Evolutionary conservation across 2,113 vertebrate species (phyloP), one percentile per base, ranked within the genome.

Genomic region (Cnemophilus loriae): DNA sequence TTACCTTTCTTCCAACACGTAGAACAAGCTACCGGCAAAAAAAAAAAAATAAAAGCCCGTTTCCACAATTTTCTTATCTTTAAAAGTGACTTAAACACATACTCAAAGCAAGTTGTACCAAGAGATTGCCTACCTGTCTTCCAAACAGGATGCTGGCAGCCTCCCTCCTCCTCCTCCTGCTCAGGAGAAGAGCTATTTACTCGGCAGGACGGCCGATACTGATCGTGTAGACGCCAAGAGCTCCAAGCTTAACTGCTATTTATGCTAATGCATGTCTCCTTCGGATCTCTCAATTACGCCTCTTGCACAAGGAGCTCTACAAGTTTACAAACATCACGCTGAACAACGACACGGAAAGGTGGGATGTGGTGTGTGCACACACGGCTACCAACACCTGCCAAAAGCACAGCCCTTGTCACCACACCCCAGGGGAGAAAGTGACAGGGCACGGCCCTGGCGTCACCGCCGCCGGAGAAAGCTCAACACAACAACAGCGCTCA

Each of bases 191-290:
- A 76, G 32, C 16, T 50, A 50, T 27, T 60, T 14, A 59, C 42
- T 44, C 19, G 5, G 35, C 52, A 75, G 61, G 55, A 19, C 4
- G 11, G 60, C 20, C 4, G 30, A 83, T 49, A 53, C 13, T 55
- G 39, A 71, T 21, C 14, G 10, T 1, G 4, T 1, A 49, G 20
- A 37, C 2, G 20, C 35, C 1, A 13, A 59, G 17, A 30, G 33
- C 47, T 82, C 33, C 47, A 23, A 32, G 11, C 47, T 55, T 49
- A 87, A 87, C 3, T 64, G 64, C 50, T 37, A 14, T 61, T 84
- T 68, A 81, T 27, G 75, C 27, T 49, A 74, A 59, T n/a, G 13
- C 3, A 23, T 19, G 55, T 23, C 4, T 42, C 52, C 71, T 24
- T 39, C 5, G 10, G 9, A 68, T 69, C 77, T 47, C 19, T 46